Conservation (phyloP, 2,113 vertebrate genomes). For the Myotis brandtii region DNA sequence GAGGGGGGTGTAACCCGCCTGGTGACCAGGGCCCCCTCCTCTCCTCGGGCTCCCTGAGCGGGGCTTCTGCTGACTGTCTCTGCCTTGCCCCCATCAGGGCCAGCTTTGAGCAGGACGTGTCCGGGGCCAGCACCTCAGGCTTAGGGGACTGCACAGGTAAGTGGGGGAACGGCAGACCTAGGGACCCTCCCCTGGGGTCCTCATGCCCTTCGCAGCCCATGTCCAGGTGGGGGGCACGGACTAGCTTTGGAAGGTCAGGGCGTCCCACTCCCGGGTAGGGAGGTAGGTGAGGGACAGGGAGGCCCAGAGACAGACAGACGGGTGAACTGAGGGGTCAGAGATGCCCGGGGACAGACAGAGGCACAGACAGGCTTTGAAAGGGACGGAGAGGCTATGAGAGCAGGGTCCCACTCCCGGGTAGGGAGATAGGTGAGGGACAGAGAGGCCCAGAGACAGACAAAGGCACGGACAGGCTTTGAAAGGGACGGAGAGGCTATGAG, state of each 20-base stretch:
- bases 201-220: background rate
- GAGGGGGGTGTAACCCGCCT: accelerated
- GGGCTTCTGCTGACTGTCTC: background rate
- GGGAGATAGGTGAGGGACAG: no score
- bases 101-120: conserved; percentile 94
- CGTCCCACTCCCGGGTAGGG: no score
- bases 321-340: background rate
- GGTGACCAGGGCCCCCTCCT: accelerated
- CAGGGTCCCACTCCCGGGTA: no score
- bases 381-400: background rate
- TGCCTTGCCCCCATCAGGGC: conserved; percentile 82
- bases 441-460: background rate
- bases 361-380: background rate
- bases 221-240: background rate
- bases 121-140: conserved; percentile 92
- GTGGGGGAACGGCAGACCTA: conserved; percentile 23
- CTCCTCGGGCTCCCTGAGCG: accelerated
- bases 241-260: background rate
- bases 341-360: background rate
- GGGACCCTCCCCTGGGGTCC: background rate
- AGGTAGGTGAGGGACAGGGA: background rate
- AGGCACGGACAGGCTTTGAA: background rate
- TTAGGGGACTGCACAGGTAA: conserved; percentile 97
- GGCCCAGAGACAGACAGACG: background rate
- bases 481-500: background rate